phyloP scores from a whole-genome alignment of 2,888 invertebrate species.

The Spatulosminthurus flaviceps region DNA sequence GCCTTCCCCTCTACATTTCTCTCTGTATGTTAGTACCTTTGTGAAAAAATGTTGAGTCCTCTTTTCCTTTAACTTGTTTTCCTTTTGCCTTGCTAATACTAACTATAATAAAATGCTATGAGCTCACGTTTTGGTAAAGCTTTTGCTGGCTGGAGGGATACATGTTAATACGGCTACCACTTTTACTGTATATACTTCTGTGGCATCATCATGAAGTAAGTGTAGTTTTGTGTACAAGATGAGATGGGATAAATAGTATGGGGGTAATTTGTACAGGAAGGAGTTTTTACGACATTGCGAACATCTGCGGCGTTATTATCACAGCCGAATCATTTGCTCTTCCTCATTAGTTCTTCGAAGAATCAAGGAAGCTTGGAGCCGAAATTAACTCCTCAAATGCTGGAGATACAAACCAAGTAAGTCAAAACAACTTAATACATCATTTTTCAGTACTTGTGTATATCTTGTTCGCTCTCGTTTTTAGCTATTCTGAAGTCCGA shows the following conservation, averaged over 20 bases:
- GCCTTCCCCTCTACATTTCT: background rate
- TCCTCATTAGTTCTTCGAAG: conserved; percentile 50
- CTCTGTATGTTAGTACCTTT: too few relatives aligned
- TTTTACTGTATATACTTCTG: too few relatives aligned
- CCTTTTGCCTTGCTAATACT: too few relatives aligned
- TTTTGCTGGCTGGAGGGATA: too few relatives aligned
- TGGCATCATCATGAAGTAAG: background rate
- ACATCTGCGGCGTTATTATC: conserved; percentile 56
- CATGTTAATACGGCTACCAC: too few relatives aligned
- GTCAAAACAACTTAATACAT: conserved; percentile 33
- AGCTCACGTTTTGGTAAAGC: too few relatives aligned
- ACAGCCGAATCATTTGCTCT: conserved; percentile 56
- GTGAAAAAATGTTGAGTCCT: too few relatives aligned
- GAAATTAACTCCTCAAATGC: conserved; percentile 54
- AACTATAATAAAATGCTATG: too few relatives aligned
- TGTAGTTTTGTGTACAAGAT: conserved; percentile 33
- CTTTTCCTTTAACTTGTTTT: too few relatives aligned
- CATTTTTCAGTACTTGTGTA: conserved; percentile 1
- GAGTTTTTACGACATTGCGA: conserved; percentile 56
- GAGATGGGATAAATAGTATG: conserved; percentile 43
- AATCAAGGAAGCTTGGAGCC: conserved; percentile 39
- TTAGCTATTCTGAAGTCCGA: background rate
- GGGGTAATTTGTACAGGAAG: conserved; percentile 54
- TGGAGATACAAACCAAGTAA: conserved; percentile 61
- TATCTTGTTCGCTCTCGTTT: background rate